These are phyloP conservation scores for Phrynocephalus guinanensis DNA, from an alignment of 2,797 vertebrate species.

Conservation along the genomic window DNA sequence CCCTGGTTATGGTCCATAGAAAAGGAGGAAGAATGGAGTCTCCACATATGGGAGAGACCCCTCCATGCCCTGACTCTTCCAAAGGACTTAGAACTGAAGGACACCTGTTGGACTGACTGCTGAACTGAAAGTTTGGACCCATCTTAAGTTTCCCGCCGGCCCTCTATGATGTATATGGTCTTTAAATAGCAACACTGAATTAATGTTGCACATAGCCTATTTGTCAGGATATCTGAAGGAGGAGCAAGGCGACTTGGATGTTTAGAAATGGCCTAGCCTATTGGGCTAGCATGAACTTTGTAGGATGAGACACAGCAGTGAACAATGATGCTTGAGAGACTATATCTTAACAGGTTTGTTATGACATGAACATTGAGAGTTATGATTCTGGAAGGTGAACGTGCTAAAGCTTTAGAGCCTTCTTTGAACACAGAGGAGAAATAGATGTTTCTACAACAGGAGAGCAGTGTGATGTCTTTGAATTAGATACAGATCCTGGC, in stretches of 20 bases:
- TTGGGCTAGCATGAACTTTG: neutral
- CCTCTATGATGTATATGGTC: neutral
- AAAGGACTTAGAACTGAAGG: too few relatives aligned
- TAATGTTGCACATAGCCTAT: neutral
- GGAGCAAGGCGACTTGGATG: neutral
- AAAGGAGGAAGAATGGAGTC: too few relatives aligned
- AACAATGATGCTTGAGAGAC: neutral
- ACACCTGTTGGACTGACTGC: too few relatives aligned
- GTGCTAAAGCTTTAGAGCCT: neutral
- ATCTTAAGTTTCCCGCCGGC: neutral
- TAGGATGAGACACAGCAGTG: neutral
- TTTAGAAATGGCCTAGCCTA: neutral
- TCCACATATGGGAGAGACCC: too few relatives aligned
- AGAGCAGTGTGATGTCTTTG: neutral
- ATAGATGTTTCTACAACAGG: neutral
- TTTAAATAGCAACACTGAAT: neutral
- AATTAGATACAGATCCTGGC: neutral
- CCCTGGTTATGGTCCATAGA: too few relatives aligned
- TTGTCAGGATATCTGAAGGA: neutral
- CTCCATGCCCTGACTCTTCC: too few relatives aligned
- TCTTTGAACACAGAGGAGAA: neutral
- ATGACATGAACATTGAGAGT: neutral
- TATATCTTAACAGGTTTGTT: neutral
- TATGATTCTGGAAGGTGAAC: neutral
- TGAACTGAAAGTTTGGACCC: too few relatives aligned